Evolutionary conservation across 2,888 invertebrate genomes (phyloP), one percentile per base, ranked within the genome.

Genomic region (Parthenolecanium corni): DNA sequence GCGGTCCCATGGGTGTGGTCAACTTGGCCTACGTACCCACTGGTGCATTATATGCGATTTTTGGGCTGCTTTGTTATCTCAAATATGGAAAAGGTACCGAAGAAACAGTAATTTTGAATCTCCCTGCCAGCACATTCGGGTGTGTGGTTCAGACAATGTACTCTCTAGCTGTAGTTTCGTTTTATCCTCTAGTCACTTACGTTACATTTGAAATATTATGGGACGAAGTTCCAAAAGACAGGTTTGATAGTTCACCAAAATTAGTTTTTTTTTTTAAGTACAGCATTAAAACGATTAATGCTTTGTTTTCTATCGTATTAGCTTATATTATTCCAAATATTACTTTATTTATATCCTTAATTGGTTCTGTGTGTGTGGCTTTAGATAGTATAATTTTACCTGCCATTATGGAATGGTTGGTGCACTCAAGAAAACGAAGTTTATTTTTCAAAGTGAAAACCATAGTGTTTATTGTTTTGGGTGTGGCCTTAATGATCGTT

Each of bases 161-260:
- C 40, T 49, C 88, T 0, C 75, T 86, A 66, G 83, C 88, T 0
- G 92, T 97, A 68, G 93, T 85, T 75, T 83, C 95, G 63, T 89
- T 94, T 0, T 95, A 96, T 73, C 87, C 88, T 0, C 77, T 97
- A 36, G 93, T 95, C 70, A 89, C 93, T 74, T 97, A 95, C 75
- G 96, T 97, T 2, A 94, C 96, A 11, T 85, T 95, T 69, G 89
- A 89, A 70, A 91, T 97, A 68, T 79, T 89, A 49, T 94, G 93
- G 91, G 89, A 88, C 70, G 82, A 85, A 64, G 87, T 85, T 72
- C 75, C 86, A 14, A 74, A 76, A 14, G 76, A 78, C 12, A 77
- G 74, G 66, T 74, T 86, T 44, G 79, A 80, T 52, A 80, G 82
- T 70, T 80, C 77, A 72, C 79, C 81, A 67, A 44, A 80, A 0